Conservation (phyloP, 2,888 invertebrate species). For the Drosophila hamatofila region DNA sequence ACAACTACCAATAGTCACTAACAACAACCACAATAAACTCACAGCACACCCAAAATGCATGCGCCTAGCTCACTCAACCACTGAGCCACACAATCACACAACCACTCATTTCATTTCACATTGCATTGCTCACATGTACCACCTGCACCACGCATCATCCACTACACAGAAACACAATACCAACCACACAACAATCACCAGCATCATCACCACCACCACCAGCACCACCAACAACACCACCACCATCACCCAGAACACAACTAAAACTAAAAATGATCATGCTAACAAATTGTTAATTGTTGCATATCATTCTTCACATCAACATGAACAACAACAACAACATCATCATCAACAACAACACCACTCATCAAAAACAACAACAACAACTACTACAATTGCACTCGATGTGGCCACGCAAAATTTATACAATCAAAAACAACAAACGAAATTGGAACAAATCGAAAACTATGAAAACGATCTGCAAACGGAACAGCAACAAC, state of each 20-base stretch:
- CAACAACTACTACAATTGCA: slow-evolving; percentile 53
- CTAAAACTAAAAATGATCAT: slow-evolving; percentile 75
- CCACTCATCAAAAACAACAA: slow-evolving; percentile 53
- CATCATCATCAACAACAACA: slow-evolving; percentile 44
- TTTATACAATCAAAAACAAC: slow-evolving; percentile 81
- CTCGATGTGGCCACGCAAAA: slow-evolving; percentile 82
- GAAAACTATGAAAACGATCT: slow-evolving; percentile 83
- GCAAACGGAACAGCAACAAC: slow-evolving; percentile 72
- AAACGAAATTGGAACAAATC: slow-evolving; percentile 83
- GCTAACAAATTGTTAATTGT: slow-evolving; percentile 82
- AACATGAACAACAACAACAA: slow-evolving; percentile 71
- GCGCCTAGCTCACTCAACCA: slow-evolving; percentile 14
- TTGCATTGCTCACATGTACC: slow-evolving; percentile 45
- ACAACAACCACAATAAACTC: slow-evolving; percentile 17
- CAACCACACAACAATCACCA: slow-evolving; percentile 42
- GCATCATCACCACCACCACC: slow-evolving; percentile 30
- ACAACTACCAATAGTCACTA: slow-evolving; percentile 25
- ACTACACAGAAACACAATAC: slow-evolving; percentile 45
- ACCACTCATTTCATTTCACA: slow-evolving; percentile 53
- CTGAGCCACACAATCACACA: slow-evolving; percentile 1
- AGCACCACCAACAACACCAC: slow-evolving; percentile 33
- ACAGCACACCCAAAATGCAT: not conserved
- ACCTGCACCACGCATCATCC: slow-evolving; percentile 32
- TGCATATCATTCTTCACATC: slow-evolving; percentile 82
- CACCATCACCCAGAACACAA: slow-evolving; percentile 49